These are phyloP conservation scores for Myripristis jacobus DNA, from an alignment of 2,797 vertebrate species.

Conservation along the genomic window DNA sequence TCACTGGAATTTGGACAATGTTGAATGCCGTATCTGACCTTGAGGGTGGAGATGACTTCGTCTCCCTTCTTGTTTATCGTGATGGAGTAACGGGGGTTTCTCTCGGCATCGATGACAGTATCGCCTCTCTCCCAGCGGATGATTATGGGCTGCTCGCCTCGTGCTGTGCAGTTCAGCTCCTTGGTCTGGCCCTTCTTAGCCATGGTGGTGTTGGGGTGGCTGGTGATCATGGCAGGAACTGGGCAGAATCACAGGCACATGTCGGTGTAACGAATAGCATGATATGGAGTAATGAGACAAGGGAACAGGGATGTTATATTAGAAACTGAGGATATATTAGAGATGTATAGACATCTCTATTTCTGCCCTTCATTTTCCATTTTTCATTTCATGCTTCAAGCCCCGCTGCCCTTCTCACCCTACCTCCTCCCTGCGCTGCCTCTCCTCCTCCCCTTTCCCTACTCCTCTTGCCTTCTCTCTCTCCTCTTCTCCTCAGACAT, in stretches of 20 bases:
- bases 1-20: no score
- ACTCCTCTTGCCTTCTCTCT: no score
- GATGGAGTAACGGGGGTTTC: constrained; percentile 94
- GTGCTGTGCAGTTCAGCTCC: constrained; percentile 97
- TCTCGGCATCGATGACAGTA: constrained; percentile 97
- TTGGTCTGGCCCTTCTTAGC: constrained; percentile 97
- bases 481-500: constrained; percentile 54
- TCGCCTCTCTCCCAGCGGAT: constrained; percentile 99
- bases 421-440: constrained; percentile 47
- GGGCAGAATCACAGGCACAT: constrained; percentile 58
- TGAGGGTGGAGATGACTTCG: constrained; percentile 96
- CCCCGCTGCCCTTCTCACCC: constrained; percentile 49
- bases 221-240: constrained; percentile 99
- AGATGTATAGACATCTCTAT: constrained; percentile 76
- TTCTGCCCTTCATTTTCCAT: constrained; percentile 57
- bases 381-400: constrained; percentile 80
- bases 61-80: constrained; percentile 94
- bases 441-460: constrained; percentile 32
- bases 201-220: constrained; percentile 98
- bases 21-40: no score
- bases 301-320: constrained; percentile 53
- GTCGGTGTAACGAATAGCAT: constrained; percentile 64
- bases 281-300: constrained; percentile 66
- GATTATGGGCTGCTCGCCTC: constrained; percentile 97
- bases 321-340: constrained; percentile 63